Percentiles rank a stretch among this genome's conserved stretches.
phyloP scores from a whole-genome alignment of 2,113 vertebrate species.

The Cheirogaleus medius region DNA sequence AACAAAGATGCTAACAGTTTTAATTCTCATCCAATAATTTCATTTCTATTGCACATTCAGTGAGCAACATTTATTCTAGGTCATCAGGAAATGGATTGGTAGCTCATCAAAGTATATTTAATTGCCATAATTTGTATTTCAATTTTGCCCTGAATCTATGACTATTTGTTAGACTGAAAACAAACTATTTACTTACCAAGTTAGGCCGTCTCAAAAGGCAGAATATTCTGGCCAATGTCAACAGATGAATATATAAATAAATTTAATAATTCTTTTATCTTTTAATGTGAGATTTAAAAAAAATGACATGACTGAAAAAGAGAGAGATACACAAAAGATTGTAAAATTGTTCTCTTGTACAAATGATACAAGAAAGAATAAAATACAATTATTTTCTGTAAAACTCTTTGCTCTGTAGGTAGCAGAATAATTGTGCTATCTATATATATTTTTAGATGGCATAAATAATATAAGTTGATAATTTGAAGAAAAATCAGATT shows the following conservation, averaged over 20 bases:
- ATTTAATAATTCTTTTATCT: not conserved
- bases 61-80: not conserved
- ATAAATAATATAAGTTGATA: not conserved
- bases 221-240: not conserved
- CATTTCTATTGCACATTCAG: not conserved
- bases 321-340: not conserved
- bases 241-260: not conserved
- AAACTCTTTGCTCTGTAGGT: not conserved
- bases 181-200: not conserved
- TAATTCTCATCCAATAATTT: not conserved
- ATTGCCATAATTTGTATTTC: not conserved
- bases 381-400: not conserved
- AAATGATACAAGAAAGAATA: not conserved
- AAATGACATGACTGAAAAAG: not conserved
- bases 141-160: not conserved
- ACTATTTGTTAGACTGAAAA: not conserved
- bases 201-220: not conserved
- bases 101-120: not conserved
- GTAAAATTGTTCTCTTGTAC: not conserved
- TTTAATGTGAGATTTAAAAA: not conserved
- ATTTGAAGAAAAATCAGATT: not conserved
- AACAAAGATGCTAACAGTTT: not conserved
- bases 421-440: not conserved
- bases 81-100: not conserved
- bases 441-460: not conserved